phyloP scores from a whole-genome alignment of 1,140 invertebrate species.

The Maniola jurtina region DNA sequence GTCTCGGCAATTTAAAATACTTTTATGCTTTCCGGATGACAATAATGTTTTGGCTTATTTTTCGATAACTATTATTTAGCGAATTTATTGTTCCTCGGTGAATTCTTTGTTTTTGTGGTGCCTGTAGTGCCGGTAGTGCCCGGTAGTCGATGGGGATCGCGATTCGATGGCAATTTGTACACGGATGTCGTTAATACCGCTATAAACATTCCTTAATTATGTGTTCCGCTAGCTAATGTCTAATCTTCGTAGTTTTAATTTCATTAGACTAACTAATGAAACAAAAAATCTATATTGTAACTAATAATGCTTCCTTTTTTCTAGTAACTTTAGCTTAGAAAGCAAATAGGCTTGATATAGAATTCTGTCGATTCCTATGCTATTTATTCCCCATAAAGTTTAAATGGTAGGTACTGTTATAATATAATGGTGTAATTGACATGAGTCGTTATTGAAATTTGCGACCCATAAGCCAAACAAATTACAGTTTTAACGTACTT shows the following conservation, averaged over 20 bases:
- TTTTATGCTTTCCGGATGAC: constrained; percentile 76
- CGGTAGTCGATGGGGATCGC: constrained; percentile 53
- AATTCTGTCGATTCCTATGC: too few relatives aligned
- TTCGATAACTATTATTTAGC: constrained; percentile 75
- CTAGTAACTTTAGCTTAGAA: too few relatives aligned
- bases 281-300: neutral
- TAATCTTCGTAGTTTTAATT: constrained; percentile 14
- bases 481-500: too few relatives aligned
- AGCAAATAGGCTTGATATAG: too few relatives aligned
- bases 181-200: constrained; percentile 48
- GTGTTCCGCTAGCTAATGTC: constrained; percentile 44
- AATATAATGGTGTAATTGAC: too few relatives aligned
- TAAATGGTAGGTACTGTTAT: too few relatives aligned
- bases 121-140: constrained; percentile 29
- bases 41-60: constrained; percentile 75
- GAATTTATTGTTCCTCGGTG: constrained; percentile 62
- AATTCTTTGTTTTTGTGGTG: constrained; percentile 43
- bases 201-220: constrained; percentile 50
- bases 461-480: too few relatives aligned
- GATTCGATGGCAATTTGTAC: constrained; percentile 57
- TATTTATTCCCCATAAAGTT: too few relatives aligned
- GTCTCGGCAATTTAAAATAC: constrained; percentile 72
- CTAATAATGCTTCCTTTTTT: too few relatives aligned
- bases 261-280: neutral
- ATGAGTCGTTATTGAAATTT: too few relatives aligned